Percentiles rank a stretch among this genome's conserved stretches.
phyloP scores from a whole-genome alignment of 2,888 invertebrate genomes.

The Schizaphis graminum region DNA sequence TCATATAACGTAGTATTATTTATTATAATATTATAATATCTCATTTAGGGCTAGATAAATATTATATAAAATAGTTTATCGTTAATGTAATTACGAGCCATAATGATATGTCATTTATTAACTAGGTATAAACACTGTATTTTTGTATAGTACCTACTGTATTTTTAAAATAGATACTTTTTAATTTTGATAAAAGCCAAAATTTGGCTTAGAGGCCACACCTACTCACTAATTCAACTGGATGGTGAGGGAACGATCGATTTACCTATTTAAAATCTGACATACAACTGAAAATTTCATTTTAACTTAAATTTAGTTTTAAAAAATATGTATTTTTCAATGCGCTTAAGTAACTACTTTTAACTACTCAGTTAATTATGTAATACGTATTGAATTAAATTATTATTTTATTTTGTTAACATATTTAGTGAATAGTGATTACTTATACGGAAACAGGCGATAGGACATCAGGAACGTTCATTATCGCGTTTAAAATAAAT shows the following conservation, averaged over 20 bases:
- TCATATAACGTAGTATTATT: neutral
- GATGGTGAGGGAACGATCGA: neutral
- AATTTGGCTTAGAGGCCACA: neutral
- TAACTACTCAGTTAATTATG: neutral
- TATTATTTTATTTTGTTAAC: too few species aligned
- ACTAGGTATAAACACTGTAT: neutral
- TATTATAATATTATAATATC: neutral
- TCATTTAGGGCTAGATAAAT: neutral
- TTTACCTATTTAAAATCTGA: neutral
- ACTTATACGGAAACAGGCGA: neutral
- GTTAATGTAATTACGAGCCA: neutral
- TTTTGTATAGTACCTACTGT: neutral
- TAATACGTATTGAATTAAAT: neutral
- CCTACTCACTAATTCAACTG: neutral
- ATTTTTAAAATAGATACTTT: neutral
- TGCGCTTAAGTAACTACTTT: neutral
- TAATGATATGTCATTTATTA: neutral
- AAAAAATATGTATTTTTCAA: neutral
- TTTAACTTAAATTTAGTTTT: neutral
- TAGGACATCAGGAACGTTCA: neutral
- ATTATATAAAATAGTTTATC: neutral
- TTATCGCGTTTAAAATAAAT: neutral
- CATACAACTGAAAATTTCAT: neutral
- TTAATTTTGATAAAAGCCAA: neutral
- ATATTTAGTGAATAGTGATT: too few species aligned